Conservation (phyloP, 2,888 invertebrate species). For the Chrysotoxum bicinctum region DNA sequence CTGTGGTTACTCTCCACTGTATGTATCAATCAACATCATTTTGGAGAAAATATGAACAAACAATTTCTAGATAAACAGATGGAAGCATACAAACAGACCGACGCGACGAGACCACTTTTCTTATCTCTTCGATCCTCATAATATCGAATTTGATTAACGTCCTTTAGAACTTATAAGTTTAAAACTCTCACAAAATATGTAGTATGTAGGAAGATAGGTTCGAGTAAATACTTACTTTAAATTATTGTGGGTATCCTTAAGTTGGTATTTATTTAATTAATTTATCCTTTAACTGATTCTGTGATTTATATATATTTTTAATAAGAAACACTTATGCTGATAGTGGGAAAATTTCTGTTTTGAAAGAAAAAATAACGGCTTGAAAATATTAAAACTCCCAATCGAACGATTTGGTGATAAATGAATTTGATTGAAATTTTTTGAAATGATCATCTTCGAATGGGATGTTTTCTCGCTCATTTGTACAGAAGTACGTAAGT, state of each 20-base stretch:
- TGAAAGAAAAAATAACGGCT: not conserved
- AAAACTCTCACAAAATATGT: not conserved
- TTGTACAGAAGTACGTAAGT: no score
- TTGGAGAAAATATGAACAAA: no score
- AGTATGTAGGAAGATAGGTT: not conserved
- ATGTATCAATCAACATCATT: no score
- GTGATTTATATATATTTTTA: not conserved
- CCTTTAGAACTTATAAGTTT: no score
- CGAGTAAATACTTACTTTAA: not conserved
- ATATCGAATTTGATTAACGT: no score
- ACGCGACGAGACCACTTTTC: no score
- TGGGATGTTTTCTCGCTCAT: constrained; percentile 28
- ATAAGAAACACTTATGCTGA: not conserved
- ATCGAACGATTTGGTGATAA: constrained; percentile 42
- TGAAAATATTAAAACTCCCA: constrained; percentile 20
- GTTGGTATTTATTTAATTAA: not conserved
- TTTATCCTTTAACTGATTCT: not conserved
- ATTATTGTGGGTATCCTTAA: not conserved
- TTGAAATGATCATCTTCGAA: constrained; percentile 28
- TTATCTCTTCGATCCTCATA: no score
- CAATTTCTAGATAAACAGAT: no score
- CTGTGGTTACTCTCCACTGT: no score
- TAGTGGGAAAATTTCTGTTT: not conserved
- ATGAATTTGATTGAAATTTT: constrained; percentile 34
- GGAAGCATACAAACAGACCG: no score